These are phyloP conservation scores for Dryobates pubescens DNA, from an alignment of 2,797 vertebrate genomes.

Conservation along the genomic window DNA sequence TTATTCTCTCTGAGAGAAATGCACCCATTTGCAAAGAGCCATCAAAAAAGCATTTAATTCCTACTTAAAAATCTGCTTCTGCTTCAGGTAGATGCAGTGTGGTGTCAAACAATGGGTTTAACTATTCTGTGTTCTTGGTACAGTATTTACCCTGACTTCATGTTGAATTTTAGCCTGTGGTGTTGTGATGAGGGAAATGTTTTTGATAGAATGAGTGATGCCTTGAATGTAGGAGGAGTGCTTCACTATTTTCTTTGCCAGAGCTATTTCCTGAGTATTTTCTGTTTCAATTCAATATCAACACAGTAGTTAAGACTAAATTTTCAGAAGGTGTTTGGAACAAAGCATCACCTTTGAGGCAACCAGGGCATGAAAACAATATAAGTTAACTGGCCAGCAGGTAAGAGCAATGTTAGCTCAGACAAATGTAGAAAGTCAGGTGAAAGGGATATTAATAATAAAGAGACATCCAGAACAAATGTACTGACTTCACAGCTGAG, in stretches of 20 bases:
- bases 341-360: constrained; percentile 57
- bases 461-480: constrained; percentile 61
- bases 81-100: not conserved
- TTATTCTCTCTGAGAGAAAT: not conserved
- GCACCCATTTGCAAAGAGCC: not conserved
- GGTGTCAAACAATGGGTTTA: not conserved
- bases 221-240: not conserved
- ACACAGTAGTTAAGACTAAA: constrained; percentile 29
- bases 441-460: constrained; percentile 65
- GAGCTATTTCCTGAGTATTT: not conserved
- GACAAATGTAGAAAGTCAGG: constrained; percentile 41
- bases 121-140: not conserved
- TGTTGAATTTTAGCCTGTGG: not conserved
- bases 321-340: constrained; percentile 51
- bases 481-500: constrained; percentile 55
- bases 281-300: not conserved
- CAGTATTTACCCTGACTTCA: not conserved
- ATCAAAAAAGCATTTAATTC: not conserved
- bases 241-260: not conserved
- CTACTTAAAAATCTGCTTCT: not conserved
- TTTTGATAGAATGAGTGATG: not conserved
- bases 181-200: not conserved
- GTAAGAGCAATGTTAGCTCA: constrained; percentile 37
- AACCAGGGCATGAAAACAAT: constrained; percentile 17
- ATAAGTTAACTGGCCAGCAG: constrained; percentile 34